Evolutionary conservation across 2,888 invertebrate genomes (phyloP).

Genomic region (Trisateles emortualis): DNA sequence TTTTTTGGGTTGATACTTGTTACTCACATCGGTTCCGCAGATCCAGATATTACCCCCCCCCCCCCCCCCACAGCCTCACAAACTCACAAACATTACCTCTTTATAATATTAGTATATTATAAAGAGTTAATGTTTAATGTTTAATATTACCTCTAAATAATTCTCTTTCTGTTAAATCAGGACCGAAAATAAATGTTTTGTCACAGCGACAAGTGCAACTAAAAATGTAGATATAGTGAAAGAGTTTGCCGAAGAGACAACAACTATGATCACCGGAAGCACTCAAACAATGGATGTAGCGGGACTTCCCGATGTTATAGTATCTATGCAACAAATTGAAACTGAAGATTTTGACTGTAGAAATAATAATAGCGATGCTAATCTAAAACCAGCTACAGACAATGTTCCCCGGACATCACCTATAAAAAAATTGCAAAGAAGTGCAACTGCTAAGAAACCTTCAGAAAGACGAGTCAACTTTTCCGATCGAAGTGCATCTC

Average conservation of each 20-base stretch:
- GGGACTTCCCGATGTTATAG: conserved; percentile 67
- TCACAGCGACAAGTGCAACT: conserved; percentile 61
- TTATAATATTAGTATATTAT: too few species aligned
- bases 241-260: conserved; percentile 66
- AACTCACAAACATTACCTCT: too few species aligned
- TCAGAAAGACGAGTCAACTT: conserved; percentile 84
- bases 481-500: conserved; percentile 86
- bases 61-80: too few species aligned
- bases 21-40: too few species aligned
- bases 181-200: conserved; percentile 89
- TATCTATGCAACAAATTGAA: conserved; percentile 65
- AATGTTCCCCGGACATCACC: conserved; percentile 55
- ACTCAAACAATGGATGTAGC: conserved; percentile 63
- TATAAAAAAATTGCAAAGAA: conserved; percentile 72
- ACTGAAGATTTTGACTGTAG: conserved; percentile 69
- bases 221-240: conserved; percentile 69
- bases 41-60: too few species aligned
- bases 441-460: conserved; percentile 78
- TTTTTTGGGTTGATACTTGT: too few species aligned
- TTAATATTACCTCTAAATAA: background rate
- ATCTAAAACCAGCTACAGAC: conserved; percentile 56
- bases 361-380: conserved; percentile 62
- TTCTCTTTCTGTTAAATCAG: conserved; percentile 60
- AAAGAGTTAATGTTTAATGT: too few species aligned
- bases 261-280: conserved; percentile 46